These are phyloP conservation scores for Crotalus tigris DNA, from an alignment of 2,113 vertebrate genomes.

Conservation along the genomic window DNA sequence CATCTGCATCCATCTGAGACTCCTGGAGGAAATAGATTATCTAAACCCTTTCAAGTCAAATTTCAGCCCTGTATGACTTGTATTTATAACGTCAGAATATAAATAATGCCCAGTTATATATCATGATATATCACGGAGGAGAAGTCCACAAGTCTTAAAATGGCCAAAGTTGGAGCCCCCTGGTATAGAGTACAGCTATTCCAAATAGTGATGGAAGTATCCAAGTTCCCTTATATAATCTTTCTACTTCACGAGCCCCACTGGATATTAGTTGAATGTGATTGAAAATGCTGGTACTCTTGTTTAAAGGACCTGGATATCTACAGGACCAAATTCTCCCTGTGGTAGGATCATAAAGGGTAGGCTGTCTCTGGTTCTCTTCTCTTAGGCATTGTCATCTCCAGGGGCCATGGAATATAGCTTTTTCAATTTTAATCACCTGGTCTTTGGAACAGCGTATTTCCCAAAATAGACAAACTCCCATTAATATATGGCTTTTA, in stretches of 20 bases:
- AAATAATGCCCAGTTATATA: background rate
- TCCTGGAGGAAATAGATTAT: background rate
- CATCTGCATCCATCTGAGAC: background rate
- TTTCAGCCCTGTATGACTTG: background rate
- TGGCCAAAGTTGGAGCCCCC: background rate
- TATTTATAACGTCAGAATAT: background rate
- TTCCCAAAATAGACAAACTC: background rate
- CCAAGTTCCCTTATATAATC: background rate
- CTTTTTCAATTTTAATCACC: background rate
- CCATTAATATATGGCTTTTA: background rate
- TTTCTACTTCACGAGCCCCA: background rate
- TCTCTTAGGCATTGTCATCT: background rate
- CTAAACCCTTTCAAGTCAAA: background rate
- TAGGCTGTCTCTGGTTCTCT: background rate
- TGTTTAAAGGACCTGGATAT: background rate
- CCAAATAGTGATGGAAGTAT: background rate
- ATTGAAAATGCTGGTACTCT: background rate
- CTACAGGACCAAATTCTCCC: background rate
- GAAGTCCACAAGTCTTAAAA: background rate
- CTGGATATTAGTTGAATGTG: background rate
- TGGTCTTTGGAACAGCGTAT: background rate
- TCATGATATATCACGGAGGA: background rate
- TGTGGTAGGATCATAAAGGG: background rate
- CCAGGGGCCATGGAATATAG: background rate
- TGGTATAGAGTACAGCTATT: background rate